These are phyloP conservation scores for Melanocharis versteri DNA, from an alignment of 2,113 vertebrate genomes.

Conservation along the genomic window DNA sequence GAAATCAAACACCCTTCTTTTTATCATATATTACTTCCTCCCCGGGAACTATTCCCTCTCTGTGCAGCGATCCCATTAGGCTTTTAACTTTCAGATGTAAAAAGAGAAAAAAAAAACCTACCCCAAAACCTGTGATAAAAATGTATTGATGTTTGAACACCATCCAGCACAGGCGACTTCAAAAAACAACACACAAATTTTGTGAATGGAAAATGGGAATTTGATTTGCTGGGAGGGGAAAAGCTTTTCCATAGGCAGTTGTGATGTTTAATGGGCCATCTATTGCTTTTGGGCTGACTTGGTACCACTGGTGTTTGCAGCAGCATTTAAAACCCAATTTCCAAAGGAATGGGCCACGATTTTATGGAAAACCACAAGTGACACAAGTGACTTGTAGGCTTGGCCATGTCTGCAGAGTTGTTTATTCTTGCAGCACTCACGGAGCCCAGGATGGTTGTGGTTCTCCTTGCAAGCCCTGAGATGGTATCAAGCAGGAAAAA, in stretches of 20 bases:
- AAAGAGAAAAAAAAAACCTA: neutral
- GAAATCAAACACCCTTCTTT: slow-evolving; percentile 71
- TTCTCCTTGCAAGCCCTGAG: neutral
- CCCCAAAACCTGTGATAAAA: slow-evolving; percentile 60
- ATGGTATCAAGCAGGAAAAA: neutral
- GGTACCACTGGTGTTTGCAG: neutral
- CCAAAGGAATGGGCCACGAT: neutral
- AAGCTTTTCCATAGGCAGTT: neutral
- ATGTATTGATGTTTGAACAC: slow-evolving; percentile 66
- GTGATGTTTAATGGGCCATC: neutral
- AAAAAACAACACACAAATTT: neutral
- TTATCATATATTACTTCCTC: slow-evolving; percentile 72
- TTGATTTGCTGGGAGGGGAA: neutral
- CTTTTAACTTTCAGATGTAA: slow-evolving; percentile 60
- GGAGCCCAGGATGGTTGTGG: neutral
- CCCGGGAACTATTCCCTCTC: slow-evolving; percentile 52
- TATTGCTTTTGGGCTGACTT: neutral
- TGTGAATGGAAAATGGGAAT: neutral
- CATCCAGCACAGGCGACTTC: slow-evolving; percentile 47
- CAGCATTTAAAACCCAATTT: neutral
- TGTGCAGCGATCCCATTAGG: slow-evolving; percentile 59
- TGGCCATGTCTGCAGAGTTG: neutral
- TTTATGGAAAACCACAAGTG: neutral
- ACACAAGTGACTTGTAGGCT: neutral
- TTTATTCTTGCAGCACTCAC: neutral